Conservation (phyloP, 2,888 invertebrate species). For the Lymantria dispar region DNA sequence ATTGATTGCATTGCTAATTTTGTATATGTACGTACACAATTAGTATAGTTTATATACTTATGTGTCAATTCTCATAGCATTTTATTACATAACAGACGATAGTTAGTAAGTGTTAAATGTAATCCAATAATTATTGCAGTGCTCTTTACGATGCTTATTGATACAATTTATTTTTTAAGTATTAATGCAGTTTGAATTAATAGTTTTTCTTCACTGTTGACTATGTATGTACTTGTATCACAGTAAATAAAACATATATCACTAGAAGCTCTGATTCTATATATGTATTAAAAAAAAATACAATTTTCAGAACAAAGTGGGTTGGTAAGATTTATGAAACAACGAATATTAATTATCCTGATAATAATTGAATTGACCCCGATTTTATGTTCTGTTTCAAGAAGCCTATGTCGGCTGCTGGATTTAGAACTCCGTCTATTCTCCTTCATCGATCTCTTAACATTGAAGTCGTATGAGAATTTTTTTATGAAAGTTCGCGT, state of each 20-base stretch:
- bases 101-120: conserved; percentile 81
- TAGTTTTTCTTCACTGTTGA: conserved; percentile 30
- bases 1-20: conserved; percentile 80
- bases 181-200: conserved; percentile 20
- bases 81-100: conserved; percentile 81
- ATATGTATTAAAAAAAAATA: conserved; percentile 10
- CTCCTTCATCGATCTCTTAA: too few species aligned
- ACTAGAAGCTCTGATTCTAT: too few species aligned
- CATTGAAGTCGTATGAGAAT: too few species aligned
- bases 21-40: conserved; percentile 81
- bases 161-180: conserved; percentile 38
- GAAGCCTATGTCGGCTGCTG: too few species aligned
- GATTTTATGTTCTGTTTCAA: too few species aligned
- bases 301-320: conserved; percentile 38
- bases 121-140: conserved; percentile 63
- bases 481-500: too few species aligned
- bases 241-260: too few species aligned
- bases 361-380: too few species aligned
- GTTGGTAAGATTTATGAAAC: conserved; percentile 54
- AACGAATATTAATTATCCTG: conserved; percentile 52
- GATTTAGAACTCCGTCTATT: too few species aligned
- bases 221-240: conserved; percentile 8
- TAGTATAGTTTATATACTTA: conserved; percentile 84
- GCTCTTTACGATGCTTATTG: conserved; percentile 68
- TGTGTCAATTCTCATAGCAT: conserved; percentile 83